These are phyloP conservation scores for Coreoperca whiteheadi DNA, from an alignment of 2,113 vertebrate genomes.

Conservation along the genomic window DNA sequence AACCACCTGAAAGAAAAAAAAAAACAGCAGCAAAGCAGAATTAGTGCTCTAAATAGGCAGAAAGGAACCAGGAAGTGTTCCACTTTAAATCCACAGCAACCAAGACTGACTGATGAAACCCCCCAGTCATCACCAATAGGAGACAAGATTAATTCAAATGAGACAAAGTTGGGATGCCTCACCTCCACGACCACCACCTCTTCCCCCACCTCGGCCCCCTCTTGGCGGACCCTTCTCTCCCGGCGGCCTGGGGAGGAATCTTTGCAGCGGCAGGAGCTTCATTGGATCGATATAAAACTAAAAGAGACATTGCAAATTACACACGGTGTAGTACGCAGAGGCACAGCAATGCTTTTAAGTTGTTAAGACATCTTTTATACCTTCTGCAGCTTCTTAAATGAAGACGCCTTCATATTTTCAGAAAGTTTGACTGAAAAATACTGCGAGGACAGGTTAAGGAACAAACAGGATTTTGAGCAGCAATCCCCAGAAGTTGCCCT, in stretches of 20 bases:
- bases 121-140: background rate
- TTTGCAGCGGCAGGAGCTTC: slow-evolving; percentile 94
- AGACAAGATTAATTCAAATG: background rate
- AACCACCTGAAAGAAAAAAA: slow-evolving; percentile 77
- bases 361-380: slow-evolving; percentile 72
- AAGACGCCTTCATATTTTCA: slow-evolving; percentile 97
- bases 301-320: background rate
- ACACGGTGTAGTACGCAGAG: background rate
- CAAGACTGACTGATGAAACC: background rate
- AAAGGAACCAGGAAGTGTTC: background rate
- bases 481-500: rapidly evolving
- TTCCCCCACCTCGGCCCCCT: slow-evolving; percentile 89
- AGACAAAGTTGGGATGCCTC: background rate
- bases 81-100: background rate
- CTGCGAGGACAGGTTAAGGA: slow-evolving; percentile 88
- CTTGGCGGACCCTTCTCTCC: slow-evolving; percentile 93
- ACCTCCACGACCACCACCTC: slow-evolving; percentile 88
- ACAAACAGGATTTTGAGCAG: background rate
- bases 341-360: rapidly evolving
- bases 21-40: background rate
- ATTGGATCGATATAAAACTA: slow-evolving; percentile 98
- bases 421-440: slow-evolving; percentile 99
- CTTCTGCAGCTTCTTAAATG: slow-evolving; percentile 98
- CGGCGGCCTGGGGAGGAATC: slow-evolving; percentile 95
- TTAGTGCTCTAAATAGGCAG: background rate